These are phyloP conservation scores for Dipodomys merriami DNA, from an alignment of 2,113 vertebrate genomes.

Conservation along the genomic window DNA sequence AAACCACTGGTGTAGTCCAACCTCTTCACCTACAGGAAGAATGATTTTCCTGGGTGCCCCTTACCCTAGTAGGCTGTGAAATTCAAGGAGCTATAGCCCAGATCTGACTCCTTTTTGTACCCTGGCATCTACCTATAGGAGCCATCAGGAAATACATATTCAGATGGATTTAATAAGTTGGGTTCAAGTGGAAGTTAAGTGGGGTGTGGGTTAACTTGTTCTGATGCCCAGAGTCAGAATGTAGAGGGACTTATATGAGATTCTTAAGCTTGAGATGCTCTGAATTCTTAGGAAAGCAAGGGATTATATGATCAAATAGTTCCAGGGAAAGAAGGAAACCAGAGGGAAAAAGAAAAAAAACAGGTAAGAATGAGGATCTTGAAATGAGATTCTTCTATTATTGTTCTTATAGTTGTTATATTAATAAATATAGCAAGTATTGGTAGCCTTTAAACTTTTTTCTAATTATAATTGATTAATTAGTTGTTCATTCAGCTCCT, in stretches of 20 bases:
- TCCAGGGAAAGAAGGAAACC: not conserved
- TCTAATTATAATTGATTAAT: not conserved
- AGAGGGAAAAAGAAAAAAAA: not conserved
- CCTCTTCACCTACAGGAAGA: not conserved
- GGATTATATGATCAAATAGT: not conserved
- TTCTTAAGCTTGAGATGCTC: not conserved
- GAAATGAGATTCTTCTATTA: not conserved
- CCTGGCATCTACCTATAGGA: not conserved
- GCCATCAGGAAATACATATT: not conserved
- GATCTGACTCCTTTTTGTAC: not conserved
- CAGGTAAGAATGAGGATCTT: not conserved
- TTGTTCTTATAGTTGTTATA: not conserved
- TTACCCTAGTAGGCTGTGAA: fast-evolving
- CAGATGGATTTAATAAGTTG: not conserved
- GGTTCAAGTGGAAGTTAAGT: not conserved
- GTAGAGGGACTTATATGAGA: not conserved
- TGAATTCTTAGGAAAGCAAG: not conserved
- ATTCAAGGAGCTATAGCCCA: not conserved
- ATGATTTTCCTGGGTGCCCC: not conserved
- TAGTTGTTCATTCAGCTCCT: not conserved
- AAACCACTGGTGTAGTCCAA: not conserved
- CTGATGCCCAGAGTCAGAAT: not conserved
- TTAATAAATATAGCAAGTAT: not conserved
- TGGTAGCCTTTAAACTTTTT: not conserved
- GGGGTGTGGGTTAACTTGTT: not conserved